Base-by-base conservation (phyloP, 2,888 invertebrate genomes). In the Drosophila meridiana region DNA sequence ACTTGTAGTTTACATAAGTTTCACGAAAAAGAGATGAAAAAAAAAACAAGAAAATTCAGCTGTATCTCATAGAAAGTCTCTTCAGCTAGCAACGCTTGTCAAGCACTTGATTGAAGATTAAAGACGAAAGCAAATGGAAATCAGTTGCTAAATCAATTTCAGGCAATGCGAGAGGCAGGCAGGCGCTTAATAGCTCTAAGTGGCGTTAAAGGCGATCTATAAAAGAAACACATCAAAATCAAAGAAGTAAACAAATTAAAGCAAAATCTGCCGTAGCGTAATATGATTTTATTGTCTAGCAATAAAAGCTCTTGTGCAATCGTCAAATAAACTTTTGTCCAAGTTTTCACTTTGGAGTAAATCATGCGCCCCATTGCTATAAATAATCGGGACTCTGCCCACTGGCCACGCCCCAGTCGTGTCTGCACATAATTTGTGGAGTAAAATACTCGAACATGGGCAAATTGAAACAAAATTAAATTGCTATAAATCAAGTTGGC, bases 361-460 rank as follows among this genome's bases (percentile, higher is more conserved):
- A 83, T 81, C 83, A 83, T 76, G 60, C 55, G 64, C 48, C 45
- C 60, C 48, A 43, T 57, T 32, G 70, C 84, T 62, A 84, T 89
- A 87, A 84, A 84, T 84, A 87, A 82, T 64, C 57, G 45, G 30
- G 50, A 66, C 48, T 45, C 67, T 13, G 59, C 59, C 28, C 5
- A 69, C 59, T 32, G 34, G 69, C 78, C 89, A 85, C 90, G 88
- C 85, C 90, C 67, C 74, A 69, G 73, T 82, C 82, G 88, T 87
- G 89, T 89, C 85, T 74, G 79, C 90, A 87, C 88, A 84, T 89
- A 89, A 89, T 85, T 87, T 85, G 90, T 79, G 88, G 81, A 87
- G 87, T 84, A 82, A 84, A 83, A 83, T 72, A 87, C 84, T 83
- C 67, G 76, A 69, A 76, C 72, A 84, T 72, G 71, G 71, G 63